Base-by-base conservation (phyloP, 2,113 vertebrate genomes). In the Rissa tridactyla region DNA sequence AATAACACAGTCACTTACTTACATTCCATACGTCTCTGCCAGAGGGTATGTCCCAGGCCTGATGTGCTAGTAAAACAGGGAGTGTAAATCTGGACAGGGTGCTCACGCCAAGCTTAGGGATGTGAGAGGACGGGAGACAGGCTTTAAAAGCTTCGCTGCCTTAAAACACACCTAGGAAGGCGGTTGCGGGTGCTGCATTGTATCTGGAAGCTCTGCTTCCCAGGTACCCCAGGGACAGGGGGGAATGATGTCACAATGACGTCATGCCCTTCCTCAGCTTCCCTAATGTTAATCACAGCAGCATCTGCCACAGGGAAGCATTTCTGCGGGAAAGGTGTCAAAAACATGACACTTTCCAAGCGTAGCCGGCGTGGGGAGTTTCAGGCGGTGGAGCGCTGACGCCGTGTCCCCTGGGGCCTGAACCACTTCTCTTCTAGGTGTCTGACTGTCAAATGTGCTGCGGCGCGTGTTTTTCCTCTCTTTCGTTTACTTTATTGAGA, bases 1-100 rank as follows among this genome's bases (percentile, higher is more conserved):
- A 95, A 83, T 93, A 96, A 94, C 58, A 71, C 85, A 97, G 89
- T 85, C 80, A 62, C 93, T 96, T 82, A 82, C 90, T 94, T 77
- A 83, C 73, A 92, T 95, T 96, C 90, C 90, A 30, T 73, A 66
- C 0, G 0, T 84, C 88, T 94, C 47, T 96, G 89, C 89, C 92
- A 95, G 92, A 81, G 61, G 92, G 92, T 95, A 97, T 92, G 85
- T 94, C 95, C 82, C 87, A 95, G 72, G 82, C 68, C 88, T 36
- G 2, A 86, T 52, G 89, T 65, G 93, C 89, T 81, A 92, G 73
- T 92, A 95, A 97, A 97, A 92, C 0, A 0, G 42, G 70, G 85
- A 93, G 91, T 91, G 92, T 76, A 95, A 96, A 96, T 92, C 91
- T 91, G 90, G 89, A 54, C 27, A 30, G 71, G 66, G 38, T 83